Evolutionary conservation across 2,113 vertebrate species (phyloP).

Genomic region (Sialia sialis): DNA sequence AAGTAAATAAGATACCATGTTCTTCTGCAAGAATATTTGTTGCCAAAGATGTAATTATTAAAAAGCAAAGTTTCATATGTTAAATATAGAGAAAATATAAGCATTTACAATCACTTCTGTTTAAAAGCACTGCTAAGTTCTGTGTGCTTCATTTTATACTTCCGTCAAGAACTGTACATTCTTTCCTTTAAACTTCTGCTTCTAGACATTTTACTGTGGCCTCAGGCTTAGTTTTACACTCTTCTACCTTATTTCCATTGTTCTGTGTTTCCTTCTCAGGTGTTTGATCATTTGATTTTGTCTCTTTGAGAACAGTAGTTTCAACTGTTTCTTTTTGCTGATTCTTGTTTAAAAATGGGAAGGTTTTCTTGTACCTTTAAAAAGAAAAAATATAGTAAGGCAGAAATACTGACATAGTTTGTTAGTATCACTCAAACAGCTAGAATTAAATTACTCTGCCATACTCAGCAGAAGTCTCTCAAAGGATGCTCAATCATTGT

Average conservation of each 20-base stretch:
- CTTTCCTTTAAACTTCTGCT: constrained; percentile 73
- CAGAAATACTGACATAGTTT: background rate
- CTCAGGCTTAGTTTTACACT: constrained; percentile 48
- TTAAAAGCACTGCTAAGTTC: background rate
- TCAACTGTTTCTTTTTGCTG: constrained; percentile 76
- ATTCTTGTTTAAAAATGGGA: constrained; percentile 67
- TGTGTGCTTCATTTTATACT: background rate
- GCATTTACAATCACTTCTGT: constrained; percentile 27
- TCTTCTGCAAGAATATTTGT: background rate
- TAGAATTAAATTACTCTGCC: background rate
- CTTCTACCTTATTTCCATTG: constrained; percentile 62
- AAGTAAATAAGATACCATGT: background rate
- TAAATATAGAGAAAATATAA: background rate
- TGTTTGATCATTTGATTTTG: constrained; percentile 45
- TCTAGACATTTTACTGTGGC: constrained; percentile 70
- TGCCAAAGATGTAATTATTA: background rate
- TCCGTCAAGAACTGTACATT: background rate
- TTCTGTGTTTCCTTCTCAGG: constrained; percentile 64
- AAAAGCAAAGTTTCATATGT: background rate
- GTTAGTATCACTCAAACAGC: background rate
- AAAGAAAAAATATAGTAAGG: constrained; percentile 7
- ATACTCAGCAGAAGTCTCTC: background rate
- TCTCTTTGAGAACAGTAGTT: constrained; percentile 76
- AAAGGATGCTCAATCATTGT: background rate
- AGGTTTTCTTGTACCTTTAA: constrained; percentile 73